Percentiles rank a stretch among this genome's conserved stretches.
Evolutionary conservation across 35 echinoderm and acorn worm species (phyloP).

Genomic region (Patiria miniata): DNA sequence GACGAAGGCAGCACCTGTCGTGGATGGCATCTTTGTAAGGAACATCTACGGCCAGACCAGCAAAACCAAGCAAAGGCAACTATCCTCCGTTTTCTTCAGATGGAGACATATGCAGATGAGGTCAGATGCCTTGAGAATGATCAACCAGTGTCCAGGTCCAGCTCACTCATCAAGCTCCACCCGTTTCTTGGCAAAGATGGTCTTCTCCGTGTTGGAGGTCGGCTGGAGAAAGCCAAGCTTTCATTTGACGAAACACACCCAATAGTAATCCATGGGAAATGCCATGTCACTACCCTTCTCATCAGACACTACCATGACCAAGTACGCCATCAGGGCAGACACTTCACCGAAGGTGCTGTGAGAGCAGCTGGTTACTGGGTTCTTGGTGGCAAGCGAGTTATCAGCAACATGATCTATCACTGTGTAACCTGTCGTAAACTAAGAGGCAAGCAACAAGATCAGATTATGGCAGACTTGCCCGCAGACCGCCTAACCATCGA

Average conservation of each 20-base stretch:
- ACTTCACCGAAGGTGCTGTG: conserved; percentile 53
- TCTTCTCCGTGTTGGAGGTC: conserved; percentile 65
- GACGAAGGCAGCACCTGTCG: not conserved
- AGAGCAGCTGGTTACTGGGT: conserved; percentile 67
- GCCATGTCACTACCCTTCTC: conserved; percentile 51
- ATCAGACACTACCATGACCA: conserved; percentile 66
- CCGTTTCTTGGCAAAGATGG: conserved; percentile 63
- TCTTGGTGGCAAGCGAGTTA: conserved; percentile 45
- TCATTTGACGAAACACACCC: conserved; percentile 56
- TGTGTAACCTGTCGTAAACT: conserved; percentile 60
- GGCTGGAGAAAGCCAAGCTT: conserved; percentile 39
- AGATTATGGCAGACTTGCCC: conserved; percentile 77
- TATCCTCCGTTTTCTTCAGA: not conserved
- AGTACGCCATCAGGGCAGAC: conserved; percentile 63
- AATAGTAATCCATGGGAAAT: conserved; percentile 33
- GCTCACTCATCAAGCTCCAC: conserved; percentile 44
- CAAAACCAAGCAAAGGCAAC: not conserved
- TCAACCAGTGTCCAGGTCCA: not conserved
- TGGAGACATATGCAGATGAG: not conserved
- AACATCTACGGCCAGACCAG: not conserved
- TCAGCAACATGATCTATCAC: conserved; percentile 25
- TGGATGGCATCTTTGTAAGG: not conserved
- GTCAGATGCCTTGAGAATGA: not conserved
- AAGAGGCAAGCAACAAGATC: conserved; percentile 14
- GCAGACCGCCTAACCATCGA: conserved; percentile 35